Evolutionary conservation across 2,888 invertebrate species (phyloP), one percentile per base, ranked within the genome.

Genomic region (Orchesella flavescens): DNA sequence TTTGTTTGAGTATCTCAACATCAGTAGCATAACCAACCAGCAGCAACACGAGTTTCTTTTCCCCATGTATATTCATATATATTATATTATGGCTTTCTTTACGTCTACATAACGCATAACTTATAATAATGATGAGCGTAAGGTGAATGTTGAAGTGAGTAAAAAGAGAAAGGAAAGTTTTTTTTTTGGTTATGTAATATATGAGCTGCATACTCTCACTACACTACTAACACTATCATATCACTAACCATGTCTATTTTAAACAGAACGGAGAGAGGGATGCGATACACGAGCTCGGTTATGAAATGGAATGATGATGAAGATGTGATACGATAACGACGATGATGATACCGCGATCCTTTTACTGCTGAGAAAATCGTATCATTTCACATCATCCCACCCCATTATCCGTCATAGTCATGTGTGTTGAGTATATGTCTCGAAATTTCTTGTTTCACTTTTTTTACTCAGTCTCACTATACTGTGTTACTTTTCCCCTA

Each of bases 311-410:
- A 49, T n/a, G 46, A 68, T 68, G 66, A 65, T 17, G 65, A 65
- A 34, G 44, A 66, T 44, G n/a, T 66, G 66, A 17, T 19, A 19
- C 21, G 19, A 57, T 76, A 55, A 76, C 55, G 76, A 66, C 53
- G 75, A 66, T 65, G 44, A 44, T 17, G 63, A 57, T 76, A 43
- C 59, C 44, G 15, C 17, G 23, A 76, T 68, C 55, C 34, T 76
- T 34, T 24, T 53, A 49, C 66, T 68, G 44, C 55, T 68, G 68
- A 76, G 63, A 76, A 76, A n/a, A 66, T 43, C 44, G 43, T 76
- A 76, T 76, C 76, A 76, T 55, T 76, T 76, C 76, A 53, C 59
- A 68, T 76, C 68, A 57, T 55, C 68, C 76, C 57, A 59, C 68
- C 65, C 75, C 75, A 75, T 75, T 75, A 75, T 75, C 65, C 65